phyloP scores from a whole-genome alignment of 2,888 invertebrate species.

The Anorthoa munda region DNA sequence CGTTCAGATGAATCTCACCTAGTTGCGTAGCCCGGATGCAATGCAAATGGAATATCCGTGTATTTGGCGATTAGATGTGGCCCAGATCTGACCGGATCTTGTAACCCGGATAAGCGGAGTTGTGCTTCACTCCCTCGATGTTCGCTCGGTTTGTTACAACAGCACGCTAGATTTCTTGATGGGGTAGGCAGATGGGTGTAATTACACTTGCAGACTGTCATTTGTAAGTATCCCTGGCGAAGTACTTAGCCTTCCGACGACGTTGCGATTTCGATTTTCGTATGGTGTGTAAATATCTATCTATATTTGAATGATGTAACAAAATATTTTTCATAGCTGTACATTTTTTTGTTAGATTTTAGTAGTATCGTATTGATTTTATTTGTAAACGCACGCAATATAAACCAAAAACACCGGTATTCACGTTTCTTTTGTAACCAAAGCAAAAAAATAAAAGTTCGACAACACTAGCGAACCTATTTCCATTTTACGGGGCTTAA shows the following conservation, averaged over 20 bases:
- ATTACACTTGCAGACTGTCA: neutral
- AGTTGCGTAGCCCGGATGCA: conserved; percentile 75
- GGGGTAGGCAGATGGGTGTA: conserved; percentile 14
- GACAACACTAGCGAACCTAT: conserved; percentile 26
- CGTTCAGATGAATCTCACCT: conserved; percentile 69
- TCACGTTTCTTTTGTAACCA: neutral
- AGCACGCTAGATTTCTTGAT: conserved; percentile 26
- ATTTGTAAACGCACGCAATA: conserved; percentile 17
- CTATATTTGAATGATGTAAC: too few species aligned
- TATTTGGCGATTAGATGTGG: conserved; percentile 80
- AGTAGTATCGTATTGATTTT: neutral
- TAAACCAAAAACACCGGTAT: conserved; percentile 31
- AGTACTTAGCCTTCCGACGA: neutral
- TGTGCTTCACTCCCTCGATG: conserved; percentile 72
- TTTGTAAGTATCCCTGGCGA: neutral
- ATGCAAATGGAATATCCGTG: conserved; percentile 85
- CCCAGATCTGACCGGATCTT: conserved; percentile 76
- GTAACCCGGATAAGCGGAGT: conserved; percentile 78
- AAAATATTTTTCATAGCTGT: neutral
- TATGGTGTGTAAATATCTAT: neutral
- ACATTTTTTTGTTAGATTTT: neutral
- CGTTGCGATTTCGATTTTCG: too few species aligned
- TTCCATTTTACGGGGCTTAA: conserved; percentile 43
- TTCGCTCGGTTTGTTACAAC: conserved; percentile 62
- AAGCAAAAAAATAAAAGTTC: conserved; percentile 7